Evolutionary conservation across 2,797 vertebrate species (phyloP).

Genomic region (Leptodactylus fallax): DNA sequence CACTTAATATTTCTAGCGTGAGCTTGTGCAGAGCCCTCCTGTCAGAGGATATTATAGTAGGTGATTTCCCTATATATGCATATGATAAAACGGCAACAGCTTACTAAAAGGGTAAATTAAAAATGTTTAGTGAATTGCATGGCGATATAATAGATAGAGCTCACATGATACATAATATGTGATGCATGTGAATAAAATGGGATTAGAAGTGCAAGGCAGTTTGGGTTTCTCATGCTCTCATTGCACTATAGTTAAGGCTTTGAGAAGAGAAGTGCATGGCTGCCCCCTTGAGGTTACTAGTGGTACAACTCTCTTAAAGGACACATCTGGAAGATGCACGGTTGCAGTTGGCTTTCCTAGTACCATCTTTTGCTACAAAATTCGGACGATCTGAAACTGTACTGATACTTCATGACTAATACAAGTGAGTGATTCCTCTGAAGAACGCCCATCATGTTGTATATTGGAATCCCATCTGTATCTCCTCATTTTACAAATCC

Average conservation of each 20-base stretch:
- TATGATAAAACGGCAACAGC: background rate
- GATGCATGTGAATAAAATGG: background rate
- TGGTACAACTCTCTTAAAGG: background rate
- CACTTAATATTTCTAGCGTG: background rate
- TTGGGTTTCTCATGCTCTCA: too few relatives aligned
- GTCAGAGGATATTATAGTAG: background rate
- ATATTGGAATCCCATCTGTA: too few relatives aligned
- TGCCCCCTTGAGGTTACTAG: constrained; percentile 43
- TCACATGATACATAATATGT: background rate
- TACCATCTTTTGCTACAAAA: too few relatives aligned
- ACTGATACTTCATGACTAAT: background rate
- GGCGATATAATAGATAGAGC: background rate
- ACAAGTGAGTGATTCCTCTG: background rate
- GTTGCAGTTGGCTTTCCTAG: too few relatives aligned
- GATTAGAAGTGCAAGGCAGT: too few relatives aligned
- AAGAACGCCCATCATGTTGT: too few relatives aligned
- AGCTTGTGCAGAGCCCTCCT: too few relatives aligned
- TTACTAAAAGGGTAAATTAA: background rate
- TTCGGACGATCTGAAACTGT: too few relatives aligned
- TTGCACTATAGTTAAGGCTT: background rate
- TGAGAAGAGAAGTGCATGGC: constrained; percentile 14
- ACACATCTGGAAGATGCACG: background rate
- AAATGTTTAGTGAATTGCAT: background rate
- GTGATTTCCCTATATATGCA: background rate
- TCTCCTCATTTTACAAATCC: too few relatives aligned